A percentile compares a stretch with the other conserved stretches of the same genome.
These are phyloP conservation scores for Oryzias curvinotus DNA, from an alignment of 2,113 vertebrate species.

Conservation along the genomic window DNA sequence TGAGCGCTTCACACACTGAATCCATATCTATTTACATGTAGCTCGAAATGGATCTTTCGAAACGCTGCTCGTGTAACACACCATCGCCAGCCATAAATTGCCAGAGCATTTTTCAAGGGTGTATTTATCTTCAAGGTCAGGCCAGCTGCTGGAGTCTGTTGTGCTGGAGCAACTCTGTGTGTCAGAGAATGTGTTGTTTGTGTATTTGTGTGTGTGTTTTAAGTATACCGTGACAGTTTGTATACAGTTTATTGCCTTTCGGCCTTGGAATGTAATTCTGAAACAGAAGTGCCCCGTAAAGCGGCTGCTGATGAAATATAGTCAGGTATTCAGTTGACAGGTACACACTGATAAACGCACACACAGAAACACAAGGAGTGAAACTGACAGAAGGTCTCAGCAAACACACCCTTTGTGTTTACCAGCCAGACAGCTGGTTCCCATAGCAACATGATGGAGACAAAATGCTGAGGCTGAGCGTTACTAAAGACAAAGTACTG, in stretches of 20 bases:
- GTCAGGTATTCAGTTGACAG: constrained; percentile 25
- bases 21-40: constrained; percentile 44
- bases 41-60: constrained; percentile 42
- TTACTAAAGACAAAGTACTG: not conserved
- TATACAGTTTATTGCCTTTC: constrained; percentile 6
- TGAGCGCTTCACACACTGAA: constrained; percentile 29
- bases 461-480: constrained; percentile 19
- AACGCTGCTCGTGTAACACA: constrained; percentile 52
- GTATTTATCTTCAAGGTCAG: constrained; percentile 62
- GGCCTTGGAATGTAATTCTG: constrained; percentile 5
- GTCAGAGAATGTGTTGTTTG: constrained; percentile 11
- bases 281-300: constrained; percentile 26
- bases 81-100: constrained; percentile 36
- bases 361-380: constrained; percentile 23
- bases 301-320: constrained; percentile 22
- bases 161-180: constrained; percentile 14
- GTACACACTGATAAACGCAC: not conserved
- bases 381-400: constrained; percentile 33
- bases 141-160: constrained; percentile 42
- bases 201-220: not conserved
- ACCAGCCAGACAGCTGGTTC: constrained; percentile 31
- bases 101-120: constrained; percentile 47
- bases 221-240: constrained; percentile 9
- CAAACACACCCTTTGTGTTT: constrained; percentile 24
- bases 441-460: constrained; percentile 12